A percentile compares a stretch with the other conserved stretches of the same genome.
phyloP scores from a whole-genome alignment of 2,797 vertebrate species.

The Dipus sagitta region DNA sequence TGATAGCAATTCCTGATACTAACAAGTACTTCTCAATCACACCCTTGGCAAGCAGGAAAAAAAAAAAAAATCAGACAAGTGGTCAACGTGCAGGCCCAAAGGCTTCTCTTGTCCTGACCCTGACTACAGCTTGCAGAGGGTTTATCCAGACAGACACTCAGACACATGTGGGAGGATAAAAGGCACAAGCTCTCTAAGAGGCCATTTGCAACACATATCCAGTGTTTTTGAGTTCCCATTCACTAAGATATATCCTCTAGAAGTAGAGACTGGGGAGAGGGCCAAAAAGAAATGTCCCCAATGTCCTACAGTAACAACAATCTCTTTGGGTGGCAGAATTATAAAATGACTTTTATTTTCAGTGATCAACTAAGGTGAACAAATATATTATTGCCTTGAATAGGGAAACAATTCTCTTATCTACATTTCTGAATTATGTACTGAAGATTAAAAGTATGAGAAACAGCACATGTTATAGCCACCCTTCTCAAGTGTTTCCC shows the following conservation, averaged over 20 bases:
- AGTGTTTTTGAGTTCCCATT: neutral
- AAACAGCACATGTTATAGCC: neutral
- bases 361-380: neutral
- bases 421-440: neutral
- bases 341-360: neutral
- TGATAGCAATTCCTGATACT: neutral
- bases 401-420: neutral
- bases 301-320: neutral
- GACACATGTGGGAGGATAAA: fast-evolving
- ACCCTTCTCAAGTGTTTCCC: neutral
- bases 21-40: neutral
- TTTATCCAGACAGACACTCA: neutral
- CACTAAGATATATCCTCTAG: neutral
- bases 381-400: neutral
- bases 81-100: neutral
- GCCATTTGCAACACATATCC: neutral
- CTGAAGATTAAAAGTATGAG: neutral
- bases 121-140: neutral
- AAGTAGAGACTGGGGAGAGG: neutral
- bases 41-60: neutral
- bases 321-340: neutral
- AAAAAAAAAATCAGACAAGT: neutral
- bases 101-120: neutral
- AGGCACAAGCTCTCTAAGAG: neutral
- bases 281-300: neutral